Conservation (phyloP, 1,140 invertebrate species). For the Hylaeus volcanicus region DNA sequence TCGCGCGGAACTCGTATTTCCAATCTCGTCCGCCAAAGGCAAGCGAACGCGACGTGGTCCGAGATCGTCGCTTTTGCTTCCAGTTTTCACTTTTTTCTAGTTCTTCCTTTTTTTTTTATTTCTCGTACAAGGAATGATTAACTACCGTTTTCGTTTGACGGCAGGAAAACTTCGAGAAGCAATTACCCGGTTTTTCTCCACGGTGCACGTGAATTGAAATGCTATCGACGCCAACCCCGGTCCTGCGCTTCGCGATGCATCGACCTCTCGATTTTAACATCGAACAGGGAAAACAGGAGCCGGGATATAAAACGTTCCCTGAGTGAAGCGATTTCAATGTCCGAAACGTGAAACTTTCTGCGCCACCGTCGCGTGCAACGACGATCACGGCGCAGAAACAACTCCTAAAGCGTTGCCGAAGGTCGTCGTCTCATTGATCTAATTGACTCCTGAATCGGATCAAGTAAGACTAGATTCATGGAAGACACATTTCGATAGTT, state of each 20-base stretch:
- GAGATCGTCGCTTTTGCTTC: too few species aligned
- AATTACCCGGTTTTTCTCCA: slow-evolving; percentile 25
- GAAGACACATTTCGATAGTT: slow-evolving; percentile 46
- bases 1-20: not conserved
- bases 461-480: slow-evolving; percentile 41
- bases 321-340: slow-evolving; percentile 32
- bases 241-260: slow-evolving; percentile 11
- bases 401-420: slow-evolving; percentile 7
- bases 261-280: slow-evolving; percentile 3
- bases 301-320: slow-evolving; percentile 13
- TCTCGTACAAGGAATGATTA: not conserved
- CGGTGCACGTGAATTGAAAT: slow-evolving; percentile 26
- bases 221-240: slow-evolving; percentile 2
- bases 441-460: slow-evolving; percentile 39
- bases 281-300: not conserved
- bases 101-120: not conserved
- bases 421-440: slow-evolving; percentile 25
- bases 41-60: not conserved
- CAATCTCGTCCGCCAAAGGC: not conserved
- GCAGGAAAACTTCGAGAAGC: not conserved
- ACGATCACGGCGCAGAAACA: not conserved
- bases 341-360: slow-evolving; percentile 15
- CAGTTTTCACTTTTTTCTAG: not conserved
- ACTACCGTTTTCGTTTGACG: slow-evolving; percentile 1
- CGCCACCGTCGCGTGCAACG: not conserved